phyloP scores from a whole-genome alignment of 2,888 invertebrate species.

The Clitarchus hookeri region DNA sequence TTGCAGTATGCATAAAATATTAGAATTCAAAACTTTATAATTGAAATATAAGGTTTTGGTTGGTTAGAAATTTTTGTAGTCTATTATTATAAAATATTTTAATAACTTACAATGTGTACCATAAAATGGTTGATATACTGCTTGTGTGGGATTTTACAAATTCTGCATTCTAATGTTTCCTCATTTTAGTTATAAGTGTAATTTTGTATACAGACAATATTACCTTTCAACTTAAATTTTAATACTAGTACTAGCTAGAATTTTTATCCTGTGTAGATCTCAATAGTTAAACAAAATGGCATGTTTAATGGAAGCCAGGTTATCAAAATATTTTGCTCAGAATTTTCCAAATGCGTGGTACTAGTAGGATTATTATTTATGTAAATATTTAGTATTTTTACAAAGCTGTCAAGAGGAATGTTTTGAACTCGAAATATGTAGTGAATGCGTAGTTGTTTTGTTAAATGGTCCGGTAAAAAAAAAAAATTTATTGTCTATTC shows the following conservation, averaged over 20 bases:
- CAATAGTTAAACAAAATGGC: not conserved
- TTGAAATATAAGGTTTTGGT: not conserved
- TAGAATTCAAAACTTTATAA: not conserved
- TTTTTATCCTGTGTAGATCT: slow-evolving; percentile 2
- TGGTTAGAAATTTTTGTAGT: not conserved
- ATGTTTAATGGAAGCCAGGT: not conserved
- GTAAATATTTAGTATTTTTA: not conserved
- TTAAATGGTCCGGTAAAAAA: not conserved
- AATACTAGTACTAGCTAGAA: not conserved
- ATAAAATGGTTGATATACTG: not conserved
- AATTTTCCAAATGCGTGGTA: not conserved
- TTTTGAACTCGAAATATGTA: not conserved
- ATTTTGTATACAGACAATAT: not conserved
- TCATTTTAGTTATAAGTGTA: not conserved
- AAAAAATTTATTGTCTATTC: not conserved
- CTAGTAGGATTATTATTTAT: not conserved
- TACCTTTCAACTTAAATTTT: not conserved
- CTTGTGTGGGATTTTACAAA: not conserved
- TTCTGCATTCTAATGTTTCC: not conserved
- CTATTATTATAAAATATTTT: not conserved
- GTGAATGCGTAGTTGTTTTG: not conserved
- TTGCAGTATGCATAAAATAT: not conserved
- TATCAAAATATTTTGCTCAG: not conserved
- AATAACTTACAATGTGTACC: not conserved
- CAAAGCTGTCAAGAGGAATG: not conserved